Evolutionary conservation across 1,140 invertebrate species (phyloP), one percentile per base, ranked within the genome.

Genomic region (Solenopsis fugax): DNA sequence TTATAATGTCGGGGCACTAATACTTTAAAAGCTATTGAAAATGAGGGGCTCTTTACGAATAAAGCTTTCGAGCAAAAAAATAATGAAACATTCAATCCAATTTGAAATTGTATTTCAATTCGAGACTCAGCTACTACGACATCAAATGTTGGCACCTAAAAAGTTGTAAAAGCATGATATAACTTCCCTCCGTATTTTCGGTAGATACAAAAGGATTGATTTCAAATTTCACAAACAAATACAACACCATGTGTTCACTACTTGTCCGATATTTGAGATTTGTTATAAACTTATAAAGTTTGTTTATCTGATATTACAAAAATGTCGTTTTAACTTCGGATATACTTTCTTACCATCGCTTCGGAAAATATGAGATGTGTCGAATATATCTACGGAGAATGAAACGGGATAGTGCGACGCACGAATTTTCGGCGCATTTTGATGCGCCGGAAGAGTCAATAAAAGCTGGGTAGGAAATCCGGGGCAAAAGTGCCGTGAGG

Each of bases 401-500:
- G 37, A 72, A n/a, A 56, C 24, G 37, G 37, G 37, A 67, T 58
- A 80, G 10, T 12, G 60, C 21, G 29, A 12, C 37, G n/a, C 37
- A 13, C 2, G 34, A 54, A 69, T 41, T 72, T 72, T 72, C 21
- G 37, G 12, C 13, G 18, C 48, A 50, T 45, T 65, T 29, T 21
- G 54, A 71, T 50, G 65, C 50, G 16, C 18, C 52, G 80, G 80
- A 73, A 73, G 80, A 75, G 69, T 73, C 80, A 75, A 84, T 73
- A 72, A 82, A 60, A 52, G 67, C 9, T 13, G 24, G 4, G 54
- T 18, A 21, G 72, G 54, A 21, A 50, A 80, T 77, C 75, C 56
- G 21, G 75, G 24, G 41, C 34, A 84, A 87, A 84, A 87, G 80
- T 84, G 69, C 65, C 50, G 48, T 56, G 34, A 84, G 60, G 58